phyloP scores from a whole-genome alignment of 2,113 vertebrate genomes.

The Cephalopholis sonnerati region DNA sequence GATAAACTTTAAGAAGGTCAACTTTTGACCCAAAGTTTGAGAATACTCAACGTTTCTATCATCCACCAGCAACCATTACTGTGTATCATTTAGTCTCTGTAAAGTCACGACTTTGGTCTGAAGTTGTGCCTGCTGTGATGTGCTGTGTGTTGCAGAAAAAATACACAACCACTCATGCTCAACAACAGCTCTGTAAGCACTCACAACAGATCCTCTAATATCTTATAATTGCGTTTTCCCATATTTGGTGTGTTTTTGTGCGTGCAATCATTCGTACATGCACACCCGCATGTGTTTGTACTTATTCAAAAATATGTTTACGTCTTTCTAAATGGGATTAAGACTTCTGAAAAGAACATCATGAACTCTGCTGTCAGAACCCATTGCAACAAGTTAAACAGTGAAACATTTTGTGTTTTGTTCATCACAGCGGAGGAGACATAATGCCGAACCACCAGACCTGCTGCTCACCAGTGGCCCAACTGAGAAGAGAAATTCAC shows the following conservation, averaged over 20 bases:
- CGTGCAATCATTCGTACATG: constrained; percentile 7
- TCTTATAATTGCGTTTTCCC: background rate
- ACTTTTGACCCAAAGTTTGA: too few relatives aligned
- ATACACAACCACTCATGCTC: background rate
- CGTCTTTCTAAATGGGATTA: constrained; percentile 37
- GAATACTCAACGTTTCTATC: too few relatives aligned
- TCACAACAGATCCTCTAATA: constrained; percentile 11
- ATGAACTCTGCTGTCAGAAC: constrained; percentile 7
- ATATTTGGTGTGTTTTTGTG: constrained; percentile 9
- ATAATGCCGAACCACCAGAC: background rate
- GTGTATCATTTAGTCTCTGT: background rate
- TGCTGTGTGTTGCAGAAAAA: background rate
- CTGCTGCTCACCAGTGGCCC: background rate
- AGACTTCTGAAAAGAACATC: constrained; percentile 26
- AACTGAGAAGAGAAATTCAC: constrained; percentile 5
- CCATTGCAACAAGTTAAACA: constrained; percentile 1
- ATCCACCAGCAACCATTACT: background rate
- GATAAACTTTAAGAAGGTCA: too few relatives aligned
- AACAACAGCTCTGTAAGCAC: constrained; percentile 8
- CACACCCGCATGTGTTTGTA: constrained; percentile 34
- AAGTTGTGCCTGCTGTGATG: background rate
- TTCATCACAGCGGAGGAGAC: background rate
- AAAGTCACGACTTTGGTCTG: background rate
- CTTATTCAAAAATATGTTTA: constrained; percentile 44
- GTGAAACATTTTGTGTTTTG: constrained; percentile 12